Percentiles rank a stretch among this genome's conserved stretches.
Conservation (phyloP, 1,140 invertebrate species). For the Liolophura sinensis region DNA sequence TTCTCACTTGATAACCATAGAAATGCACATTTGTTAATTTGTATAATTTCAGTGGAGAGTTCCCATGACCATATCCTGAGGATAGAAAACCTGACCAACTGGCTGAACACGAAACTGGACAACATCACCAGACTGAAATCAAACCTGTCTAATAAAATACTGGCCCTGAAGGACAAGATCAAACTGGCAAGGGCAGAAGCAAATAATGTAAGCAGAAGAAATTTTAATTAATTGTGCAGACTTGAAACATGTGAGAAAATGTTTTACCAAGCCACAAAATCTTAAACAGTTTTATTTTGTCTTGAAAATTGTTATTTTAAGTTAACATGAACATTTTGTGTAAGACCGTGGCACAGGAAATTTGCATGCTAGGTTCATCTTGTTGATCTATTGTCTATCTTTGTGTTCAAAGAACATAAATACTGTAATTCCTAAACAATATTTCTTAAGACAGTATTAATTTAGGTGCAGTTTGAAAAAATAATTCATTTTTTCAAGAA, state of each 20-base stretch:
- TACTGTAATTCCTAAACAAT: too few relatives aligned
- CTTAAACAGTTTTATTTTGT: too few relatives aligned
- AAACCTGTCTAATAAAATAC: constrained; percentile 62
- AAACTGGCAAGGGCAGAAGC: constrained; percentile 78
- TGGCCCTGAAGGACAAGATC: constrained; percentile 74
- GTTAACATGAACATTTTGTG: not conserved
- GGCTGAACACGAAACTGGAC: not conserved
- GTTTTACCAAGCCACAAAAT: too few relatives aligned
- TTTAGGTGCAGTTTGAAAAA: too few relatives aligned
- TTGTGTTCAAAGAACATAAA: too few relatives aligned
- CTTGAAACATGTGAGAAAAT: not conserved
- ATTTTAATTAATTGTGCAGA: not conserved
- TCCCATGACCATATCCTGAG: not conserved
- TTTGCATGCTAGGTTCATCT: not conserved
- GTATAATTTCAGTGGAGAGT: constrained; percentile 16
- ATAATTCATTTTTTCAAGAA: too few relatives aligned
- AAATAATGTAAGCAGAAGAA: constrained; percentile 68
- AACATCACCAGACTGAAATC: constrained; percentile 22
- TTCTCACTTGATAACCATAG: too few relatives aligned
- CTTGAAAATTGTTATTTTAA: not conserved
- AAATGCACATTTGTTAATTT: too few relatives aligned
- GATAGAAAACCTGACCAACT: not conserved
- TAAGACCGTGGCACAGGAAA: not conserved
- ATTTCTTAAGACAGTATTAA: too few relatives aligned
- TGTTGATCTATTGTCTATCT: too few relatives aligned